Conservation (phyloP, 92 coral and sea anemone species). For the Epizoanthus stellaris region DNA sequence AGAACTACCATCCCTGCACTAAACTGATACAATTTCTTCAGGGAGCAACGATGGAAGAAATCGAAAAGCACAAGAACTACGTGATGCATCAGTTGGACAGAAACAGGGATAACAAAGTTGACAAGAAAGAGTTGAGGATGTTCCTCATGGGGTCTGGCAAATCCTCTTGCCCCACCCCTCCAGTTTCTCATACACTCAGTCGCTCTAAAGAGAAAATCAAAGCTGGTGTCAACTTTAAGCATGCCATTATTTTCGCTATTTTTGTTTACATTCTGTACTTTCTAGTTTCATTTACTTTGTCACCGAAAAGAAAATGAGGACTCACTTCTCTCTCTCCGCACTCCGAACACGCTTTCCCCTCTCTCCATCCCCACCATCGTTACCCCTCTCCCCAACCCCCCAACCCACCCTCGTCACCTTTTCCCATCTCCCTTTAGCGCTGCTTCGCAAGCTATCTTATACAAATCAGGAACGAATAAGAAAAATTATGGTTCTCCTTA, state of each 20-base stretch:
- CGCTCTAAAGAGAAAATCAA: background rate
- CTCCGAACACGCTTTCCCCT: no score
- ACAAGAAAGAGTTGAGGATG: constrained; percentile 31
- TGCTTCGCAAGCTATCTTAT: no score
- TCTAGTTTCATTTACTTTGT: constrained; percentile 2
- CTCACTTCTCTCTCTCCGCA: no score
- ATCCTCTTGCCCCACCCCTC: background rate
- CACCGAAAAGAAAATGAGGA: background rate
- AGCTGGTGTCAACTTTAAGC: background rate
- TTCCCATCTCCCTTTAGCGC: no score
- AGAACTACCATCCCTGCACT: no score
- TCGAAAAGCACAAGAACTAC: constrained; percentile 25
- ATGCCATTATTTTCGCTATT: constrained; percentile 19
- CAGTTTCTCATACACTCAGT: background rate
- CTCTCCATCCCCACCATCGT: no score
- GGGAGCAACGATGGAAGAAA: constrained; percentile 45
- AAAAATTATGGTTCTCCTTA: no score
- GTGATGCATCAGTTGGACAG: constrained; percentile 32
- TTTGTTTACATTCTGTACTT: constrained; percentile 25
- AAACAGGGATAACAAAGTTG: constrained; percentile 29
- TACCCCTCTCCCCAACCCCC: no score
- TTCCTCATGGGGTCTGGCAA: constrained; percentile 34
- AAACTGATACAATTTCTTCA: background rate
- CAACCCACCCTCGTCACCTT: no score
- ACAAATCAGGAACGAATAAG: no score